Evolutionary conservation across 2,797 vertebrate genomes (phyloP).

Genomic region (Premnoplex brunnescens): DNA sequence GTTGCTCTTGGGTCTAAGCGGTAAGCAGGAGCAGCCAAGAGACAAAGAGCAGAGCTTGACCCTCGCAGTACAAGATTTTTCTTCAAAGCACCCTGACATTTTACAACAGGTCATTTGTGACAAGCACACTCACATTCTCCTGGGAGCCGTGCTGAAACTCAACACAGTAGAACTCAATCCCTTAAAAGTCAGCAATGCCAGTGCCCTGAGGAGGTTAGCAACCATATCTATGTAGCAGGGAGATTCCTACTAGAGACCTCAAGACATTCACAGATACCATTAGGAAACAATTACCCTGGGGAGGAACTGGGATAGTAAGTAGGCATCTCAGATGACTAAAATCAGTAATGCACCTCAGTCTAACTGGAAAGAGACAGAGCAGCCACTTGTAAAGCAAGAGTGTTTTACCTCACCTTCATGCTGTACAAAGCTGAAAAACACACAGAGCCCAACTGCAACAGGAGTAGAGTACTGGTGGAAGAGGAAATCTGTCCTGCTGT

Average conservation of each 20-base stretch:
- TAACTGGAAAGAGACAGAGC: not conserved
- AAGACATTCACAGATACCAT: not conserved
- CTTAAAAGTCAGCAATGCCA: not conserved
- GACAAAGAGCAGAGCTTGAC: not conserved
- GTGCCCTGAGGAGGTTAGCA: not conserved
- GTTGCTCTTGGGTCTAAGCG: not conserved
- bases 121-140: not conserved
- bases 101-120: not conserved
- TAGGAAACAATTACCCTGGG: not conserved
- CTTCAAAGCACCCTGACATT: not conserved
- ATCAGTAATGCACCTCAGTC: not conserved
- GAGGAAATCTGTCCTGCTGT: not conserved
- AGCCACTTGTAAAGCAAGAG: not conserved
- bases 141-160: not conserved
- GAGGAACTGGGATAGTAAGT: not conserved
- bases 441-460: not conserved
- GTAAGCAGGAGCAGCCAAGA: not conserved
- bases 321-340: not conserved
- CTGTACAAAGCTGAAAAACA: not conserved
- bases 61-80: not conserved
- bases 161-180: not conserved
- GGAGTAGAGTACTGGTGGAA: not conserved
- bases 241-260: not conserved
- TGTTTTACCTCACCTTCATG: not conserved
- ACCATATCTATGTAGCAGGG: not conserved